Conservation (phyloP, 2,797 vertebrate species). For the Moxostoma hubbsi region DNA sequence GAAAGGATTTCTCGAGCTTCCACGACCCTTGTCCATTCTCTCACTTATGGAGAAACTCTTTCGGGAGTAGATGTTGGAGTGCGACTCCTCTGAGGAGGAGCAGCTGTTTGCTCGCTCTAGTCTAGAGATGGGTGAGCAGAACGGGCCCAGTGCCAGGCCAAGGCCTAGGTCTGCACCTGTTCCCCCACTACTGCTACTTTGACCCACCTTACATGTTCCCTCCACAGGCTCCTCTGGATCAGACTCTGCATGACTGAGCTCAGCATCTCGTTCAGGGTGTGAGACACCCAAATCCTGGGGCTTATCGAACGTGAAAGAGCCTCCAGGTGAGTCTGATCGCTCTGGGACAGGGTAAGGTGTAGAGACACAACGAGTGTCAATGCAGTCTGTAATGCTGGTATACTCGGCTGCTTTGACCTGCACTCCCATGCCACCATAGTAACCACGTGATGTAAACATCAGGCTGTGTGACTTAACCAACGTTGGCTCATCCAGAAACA, state of each 20-base stretch:
- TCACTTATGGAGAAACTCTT: constrained; percentile 98
- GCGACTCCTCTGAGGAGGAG: constrained; percentile 91
- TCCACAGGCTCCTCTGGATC: constrained; percentile 90
- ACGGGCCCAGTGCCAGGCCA: constrained; percentile 64
- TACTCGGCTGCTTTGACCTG: constrained; percentile 97
- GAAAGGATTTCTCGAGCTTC: constrained; percentile 88
- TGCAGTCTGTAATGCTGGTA: constrained; percentile 99
- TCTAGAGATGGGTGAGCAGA: constrained; percentile 85
- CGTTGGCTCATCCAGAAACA: constrained; percentile 89
- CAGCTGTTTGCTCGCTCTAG: constrained; percentile 96
- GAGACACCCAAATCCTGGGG: constrained; percentile 85
- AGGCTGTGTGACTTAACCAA: constrained; percentile 97
- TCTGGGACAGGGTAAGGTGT: constrained; percentile 87
- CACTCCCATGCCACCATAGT: constrained; percentile 87
- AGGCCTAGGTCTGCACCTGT: constrained; percentile 66
- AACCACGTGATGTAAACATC: constrained; percentile 92
- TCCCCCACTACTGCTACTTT: constrained; percentile 66
- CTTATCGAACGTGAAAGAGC: constrained; percentile 88
- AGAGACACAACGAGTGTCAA: constrained; percentile 93
- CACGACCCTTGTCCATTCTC: constrained; percentile 88
- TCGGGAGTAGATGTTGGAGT: constrained; percentile 84
- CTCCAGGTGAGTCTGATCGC: constrained; percentile 86
- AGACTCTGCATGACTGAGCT: constrained; percentile 93
- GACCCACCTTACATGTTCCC: constrained; percentile 72
- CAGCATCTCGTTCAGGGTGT: constrained; percentile 95